A percentile compares a stretch with the other conserved stretches of the same genome.
These are phyloP conservation scores for Tautogolabrus adspersus DNA, from an alignment of 2,113 vertebrate species.

Conservation along the genomic window DNA sequence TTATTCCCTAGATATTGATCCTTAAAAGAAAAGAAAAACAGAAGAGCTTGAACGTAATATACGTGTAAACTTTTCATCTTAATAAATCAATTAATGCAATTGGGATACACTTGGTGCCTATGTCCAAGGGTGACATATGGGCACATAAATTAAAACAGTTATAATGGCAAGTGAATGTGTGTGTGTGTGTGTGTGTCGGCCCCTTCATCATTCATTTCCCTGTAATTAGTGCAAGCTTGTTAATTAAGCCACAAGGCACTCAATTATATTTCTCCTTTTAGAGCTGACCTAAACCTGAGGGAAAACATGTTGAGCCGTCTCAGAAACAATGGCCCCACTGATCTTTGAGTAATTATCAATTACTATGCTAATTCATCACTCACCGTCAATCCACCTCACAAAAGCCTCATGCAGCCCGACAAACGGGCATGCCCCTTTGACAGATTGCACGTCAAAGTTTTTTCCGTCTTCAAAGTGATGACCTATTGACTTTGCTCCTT, in stretches of 20 bases:
- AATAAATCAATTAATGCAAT: neutral
- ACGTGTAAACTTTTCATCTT: neutral
- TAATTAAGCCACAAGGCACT: constrained; percentile 82
- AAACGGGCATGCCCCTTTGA: constrained; percentile 37
- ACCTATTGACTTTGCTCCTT: constrained; percentile 19
- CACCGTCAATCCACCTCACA: constrained; percentile 52
- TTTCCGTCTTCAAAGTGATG: constrained; percentile 15
- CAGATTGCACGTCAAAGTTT: constrained; percentile 24
- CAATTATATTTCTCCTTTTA: constrained; percentile 79
- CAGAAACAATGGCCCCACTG: constrained; percentile 76
- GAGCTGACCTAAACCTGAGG: constrained; percentile 80
- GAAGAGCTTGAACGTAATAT: too few relatives aligned
- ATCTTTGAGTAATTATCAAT: constrained; percentile 83
- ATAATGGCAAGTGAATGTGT: neutral
- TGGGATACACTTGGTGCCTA: neutral
- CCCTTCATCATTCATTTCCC: constrained; percentile 53
- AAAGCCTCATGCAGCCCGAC: constrained; percentile 38
- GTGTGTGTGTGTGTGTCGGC: neutral
- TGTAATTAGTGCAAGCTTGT: constrained; percentile 74
- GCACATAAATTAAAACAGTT: constrained; percentile 19
- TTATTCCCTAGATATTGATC: too few relatives aligned
- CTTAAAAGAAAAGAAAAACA: too few relatives aligned
- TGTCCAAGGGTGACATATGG: constrained; percentile 34
- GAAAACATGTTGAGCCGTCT: constrained; percentile 77
- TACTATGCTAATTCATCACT: constrained; percentile 81